Conservation (phyloP, 92 coral and sea anemone species). For the Galaxea fascicularis region DNA sequence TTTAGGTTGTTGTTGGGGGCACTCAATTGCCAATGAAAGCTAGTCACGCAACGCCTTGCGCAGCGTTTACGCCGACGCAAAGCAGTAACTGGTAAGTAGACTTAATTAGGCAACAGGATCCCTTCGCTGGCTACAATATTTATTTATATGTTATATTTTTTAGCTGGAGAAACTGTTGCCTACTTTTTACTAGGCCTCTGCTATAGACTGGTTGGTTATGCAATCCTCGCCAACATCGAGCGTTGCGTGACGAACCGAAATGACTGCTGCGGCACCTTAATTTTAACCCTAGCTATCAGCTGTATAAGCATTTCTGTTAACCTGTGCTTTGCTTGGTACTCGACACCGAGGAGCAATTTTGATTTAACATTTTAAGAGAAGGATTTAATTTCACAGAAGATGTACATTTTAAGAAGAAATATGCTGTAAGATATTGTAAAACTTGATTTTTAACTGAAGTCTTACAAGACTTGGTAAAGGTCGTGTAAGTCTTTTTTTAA, state of each 20-base stretch:
- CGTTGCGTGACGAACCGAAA: neutral
- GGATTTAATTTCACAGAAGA: slow-evolving; percentile 44
- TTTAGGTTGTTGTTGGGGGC: neutral
- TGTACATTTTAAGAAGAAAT: slow-evolving; percentile 71
- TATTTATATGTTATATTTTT: neutral
- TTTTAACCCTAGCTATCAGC: neutral
- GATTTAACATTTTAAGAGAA: slow-evolving; percentile 34
- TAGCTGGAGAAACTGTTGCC: neutral
- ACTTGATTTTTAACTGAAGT: slow-evolving; percentile 72
- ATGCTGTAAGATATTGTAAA: slow-evolving; percentile 73
- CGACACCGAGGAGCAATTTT: slow-evolving; percentile 20
- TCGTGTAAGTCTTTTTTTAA: slow-evolving; percentile 63
- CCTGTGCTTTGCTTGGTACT: slow-evolving; percentile 17
- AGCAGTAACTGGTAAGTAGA: too few species aligned
- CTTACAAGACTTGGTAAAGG: slow-evolving; percentile 61
- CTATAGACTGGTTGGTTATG: neutral
- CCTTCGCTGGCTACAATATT: neutral
- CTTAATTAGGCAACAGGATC: neutral
- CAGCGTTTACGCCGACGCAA: too few species aligned
- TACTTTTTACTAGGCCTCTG: neutral
- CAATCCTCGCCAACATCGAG: neutral
- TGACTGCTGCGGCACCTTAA: neutral
- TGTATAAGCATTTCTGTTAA: neutral
- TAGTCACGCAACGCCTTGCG: neutral
- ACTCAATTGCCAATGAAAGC: neutral